Evolutionary conservation across 2,888 invertebrate genomes (phyloP).

Genomic region (Pinctada fucata): DNA sequence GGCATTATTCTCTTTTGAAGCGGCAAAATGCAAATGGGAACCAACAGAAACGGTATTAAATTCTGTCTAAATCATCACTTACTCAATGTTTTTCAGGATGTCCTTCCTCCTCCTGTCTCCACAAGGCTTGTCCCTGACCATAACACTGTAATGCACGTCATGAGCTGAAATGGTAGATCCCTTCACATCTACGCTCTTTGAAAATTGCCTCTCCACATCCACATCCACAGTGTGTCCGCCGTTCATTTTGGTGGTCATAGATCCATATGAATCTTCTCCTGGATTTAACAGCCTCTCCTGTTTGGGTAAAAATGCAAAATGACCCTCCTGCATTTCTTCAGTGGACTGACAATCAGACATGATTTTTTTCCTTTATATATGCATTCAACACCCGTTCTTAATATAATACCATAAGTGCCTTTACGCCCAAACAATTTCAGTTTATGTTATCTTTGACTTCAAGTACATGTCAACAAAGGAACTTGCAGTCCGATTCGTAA

Average conservation of each 20-base stretch:
- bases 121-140: conserved; percentile 60
- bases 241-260: background rate
- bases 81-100: conserved; percentile 70
- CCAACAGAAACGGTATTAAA: background rate
- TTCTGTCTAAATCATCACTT: conserved; percentile 39
- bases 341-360: too few species aligned
- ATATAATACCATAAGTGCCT: too few species aligned
- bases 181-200: background rate
- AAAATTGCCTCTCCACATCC: background rate
- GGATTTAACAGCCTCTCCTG: background rate
- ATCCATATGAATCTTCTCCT: background rate
- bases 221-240: background rate
- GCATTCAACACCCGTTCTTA: too few species aligned
- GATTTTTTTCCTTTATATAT: too few species aligned
- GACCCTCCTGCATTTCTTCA: too few species aligned
- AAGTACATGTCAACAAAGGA: too few species aligned
- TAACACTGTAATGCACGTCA: conserved; percentile 65
- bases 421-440: too few species aligned
- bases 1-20: too few species aligned
- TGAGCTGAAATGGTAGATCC: conserved; percentile 62
- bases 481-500: too few species aligned
- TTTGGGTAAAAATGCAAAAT: background rate
- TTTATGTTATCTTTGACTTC: too few species aligned
- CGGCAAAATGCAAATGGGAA: too few species aligned
- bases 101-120: conserved; percentile 57